phyloP scores from a whole-genome alignment of 2,888 invertebrate species.

The Agrilus cyanescens region DNA sequence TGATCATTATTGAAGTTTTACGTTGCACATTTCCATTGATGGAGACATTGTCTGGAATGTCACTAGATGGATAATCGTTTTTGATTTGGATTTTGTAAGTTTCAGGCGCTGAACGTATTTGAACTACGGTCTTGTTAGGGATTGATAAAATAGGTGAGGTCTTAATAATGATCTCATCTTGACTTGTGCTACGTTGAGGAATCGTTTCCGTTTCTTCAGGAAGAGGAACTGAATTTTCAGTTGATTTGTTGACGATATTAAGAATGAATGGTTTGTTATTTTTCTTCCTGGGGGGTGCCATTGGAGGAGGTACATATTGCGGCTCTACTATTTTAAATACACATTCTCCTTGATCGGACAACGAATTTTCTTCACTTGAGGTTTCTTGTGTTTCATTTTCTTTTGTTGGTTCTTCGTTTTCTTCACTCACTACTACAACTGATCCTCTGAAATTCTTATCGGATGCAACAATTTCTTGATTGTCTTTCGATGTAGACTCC shows the following conservation, averaged over 20 bases:
- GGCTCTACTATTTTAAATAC: not conserved
- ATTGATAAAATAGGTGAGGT: slow-evolving; percentile 2
- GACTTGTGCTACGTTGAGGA: too few relatives aligned
- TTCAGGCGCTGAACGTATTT: slow-evolving; percentile 32
- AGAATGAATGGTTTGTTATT: slow-evolving; percentile 26
- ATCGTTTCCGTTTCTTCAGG: not conserved
- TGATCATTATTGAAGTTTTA: slow-evolving; percentile 63
- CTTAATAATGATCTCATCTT: too few relatives aligned
- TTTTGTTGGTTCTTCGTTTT: not conserved
- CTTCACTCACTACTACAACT: not conserved
- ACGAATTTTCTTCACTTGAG: not conserved
- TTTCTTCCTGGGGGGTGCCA: slow-evolving; percentile 32
- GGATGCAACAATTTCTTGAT: too few relatives aligned
- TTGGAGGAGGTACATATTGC: slow-evolving; percentile 22
- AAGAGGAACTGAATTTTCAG: not conserved
- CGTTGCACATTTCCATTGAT: slow-evolving; percentile 28
- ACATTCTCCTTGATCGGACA: not conserved
- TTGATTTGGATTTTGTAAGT: slow-evolving; percentile 44
- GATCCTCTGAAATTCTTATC: too few relatives aligned
- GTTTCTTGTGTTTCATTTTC: not conserved
- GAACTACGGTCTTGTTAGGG: slow-evolving; percentile 36
- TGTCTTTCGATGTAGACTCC: too few relatives aligned
- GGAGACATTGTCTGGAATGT: slow-evolving; percentile 20
- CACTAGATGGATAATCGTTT: slow-evolving; percentile 31
- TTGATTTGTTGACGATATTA: slow-evolving; percentile 1